Base-by-base conservation (phyloP, 2,888 invertebrate genomes). In the Drosophila histrio region DNA sequence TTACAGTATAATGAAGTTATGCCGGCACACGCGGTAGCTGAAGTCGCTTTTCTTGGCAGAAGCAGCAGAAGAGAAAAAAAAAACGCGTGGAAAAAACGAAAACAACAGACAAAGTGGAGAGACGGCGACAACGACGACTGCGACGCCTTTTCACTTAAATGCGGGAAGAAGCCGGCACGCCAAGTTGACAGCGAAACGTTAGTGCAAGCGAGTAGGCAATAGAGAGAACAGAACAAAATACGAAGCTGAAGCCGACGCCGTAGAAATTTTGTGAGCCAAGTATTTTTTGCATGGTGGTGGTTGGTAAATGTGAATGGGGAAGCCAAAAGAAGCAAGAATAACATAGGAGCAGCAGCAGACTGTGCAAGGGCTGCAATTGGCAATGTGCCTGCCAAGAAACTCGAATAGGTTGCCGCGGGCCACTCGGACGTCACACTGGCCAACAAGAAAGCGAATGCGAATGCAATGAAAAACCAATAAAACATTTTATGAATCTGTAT, bases 1-100 rank as follows among this genome's bases (percentile, higher is more conserved):
- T 77, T 61, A 86, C 68, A 68, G 30, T 77, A 88, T 85, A 85
- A 77, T 81, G 46, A 84, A 74, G 81, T 69, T 79, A 68, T 72
- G 52, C 74, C 74, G 74, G 74, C 49, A 62, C 74, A 74, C 74
- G 74, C 74, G 74, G 67, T 61, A 60, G 32, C 57, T 34, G 28
- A 24, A 30, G 22, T 26, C 32, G 44, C 8, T 43, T 43, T 47
- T 38, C 41, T 39, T 15, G 34, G 19, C 22, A 43, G 32, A 6
- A 21, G 26, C 6, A 15, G 22, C 24, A n/a, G n/a, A 46, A 19
- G 30, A 46, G 30, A 19, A 21, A 22, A 28, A 52, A 49, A 60
- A 61, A 57, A 54, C 56, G 72, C 72, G 57, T 63, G 59, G 52
- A 72, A 59, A 63, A 59, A 71, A 72, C 43, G 38, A 62, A 56